phyloP scores from a whole-genome alignment of 2,797 vertebrate species.

The Lepilemur septentrionalis region DNA sequence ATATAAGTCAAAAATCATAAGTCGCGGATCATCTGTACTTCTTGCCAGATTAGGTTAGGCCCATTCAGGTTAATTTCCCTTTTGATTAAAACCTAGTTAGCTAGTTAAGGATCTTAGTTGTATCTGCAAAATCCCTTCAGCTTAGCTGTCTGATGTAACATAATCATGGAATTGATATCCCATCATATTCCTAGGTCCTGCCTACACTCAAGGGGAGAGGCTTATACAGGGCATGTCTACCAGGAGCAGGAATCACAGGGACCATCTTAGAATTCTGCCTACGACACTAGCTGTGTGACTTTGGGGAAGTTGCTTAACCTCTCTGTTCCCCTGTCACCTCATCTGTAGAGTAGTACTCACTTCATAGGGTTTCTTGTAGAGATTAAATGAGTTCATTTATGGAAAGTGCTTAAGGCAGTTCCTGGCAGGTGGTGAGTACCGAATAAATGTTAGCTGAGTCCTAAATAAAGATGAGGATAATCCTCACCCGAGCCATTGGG shows the following conservation, averaged over 20 bases:
- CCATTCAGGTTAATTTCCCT: not conserved
- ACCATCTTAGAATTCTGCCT: not conserved
- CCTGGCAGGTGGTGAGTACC: not conserved
- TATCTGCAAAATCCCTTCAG: not conserved
- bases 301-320: not conserved
- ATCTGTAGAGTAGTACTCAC: not conserved
- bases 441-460: not conserved
- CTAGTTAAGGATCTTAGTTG: not conserved
- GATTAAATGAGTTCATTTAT: not conserved
- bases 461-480: not conserved
- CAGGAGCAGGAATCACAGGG: not conserved
- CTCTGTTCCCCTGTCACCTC: not conserved
- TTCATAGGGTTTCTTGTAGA: not conserved
- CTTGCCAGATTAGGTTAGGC: not conserved
- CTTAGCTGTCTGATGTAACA: not conserved
- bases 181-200: not conserved
- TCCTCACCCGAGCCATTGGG: not conserved
- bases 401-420: not conserved
- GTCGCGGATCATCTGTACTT: not conserved
- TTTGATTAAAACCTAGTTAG: not conserved
- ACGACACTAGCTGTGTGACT: not conserved
- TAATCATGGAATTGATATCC: not conserved
- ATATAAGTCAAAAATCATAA: not conserved
- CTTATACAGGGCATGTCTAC: not conserved
- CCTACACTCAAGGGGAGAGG: not conserved